Conservation (phyloP, 2,888 invertebrate species). For the Drosophila peninsularis region DNA sequence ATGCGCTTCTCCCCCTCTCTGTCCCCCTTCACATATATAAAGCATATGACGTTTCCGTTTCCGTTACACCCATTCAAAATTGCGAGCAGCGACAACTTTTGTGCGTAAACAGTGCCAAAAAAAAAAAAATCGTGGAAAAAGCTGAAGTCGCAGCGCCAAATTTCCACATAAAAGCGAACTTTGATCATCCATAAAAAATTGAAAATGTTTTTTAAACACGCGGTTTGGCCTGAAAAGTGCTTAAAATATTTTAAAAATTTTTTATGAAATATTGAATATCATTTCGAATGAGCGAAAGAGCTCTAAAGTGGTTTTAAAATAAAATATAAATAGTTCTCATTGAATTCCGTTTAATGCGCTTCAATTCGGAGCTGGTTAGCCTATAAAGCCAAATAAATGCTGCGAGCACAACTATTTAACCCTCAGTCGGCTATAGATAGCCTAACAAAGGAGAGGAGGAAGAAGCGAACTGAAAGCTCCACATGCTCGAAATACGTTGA, state of each 20-base stretch:
- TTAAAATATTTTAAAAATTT: background rate
- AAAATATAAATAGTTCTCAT: slow-evolving; percentile 1
- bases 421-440: slow-evolving; percentile 18
- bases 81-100: slow-evolving; percentile 54
- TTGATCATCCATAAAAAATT: slow-evolving; percentile 16
- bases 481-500: slow-evolving; percentile 62
- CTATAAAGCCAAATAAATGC: slow-evolving; percentile 18
- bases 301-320: background rate
- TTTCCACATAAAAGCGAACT: slow-evolving; percentile 15
- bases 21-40: slow-evolving; percentile 29
- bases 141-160: slow-evolving; percentile 1
- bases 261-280: background rate
- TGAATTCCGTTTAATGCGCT: slow-evolving; percentile 1
- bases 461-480: slow-evolving; percentile 38
- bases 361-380: slow-evolving; percentile 13
- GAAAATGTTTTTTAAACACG: slow-evolving; percentile 10
- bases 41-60: slow-evolving; percentile 72
- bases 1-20: slow-evolving; percentile 8
- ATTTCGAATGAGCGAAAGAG: background rate
- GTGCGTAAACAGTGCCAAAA: slow-evolving; percentile 47
- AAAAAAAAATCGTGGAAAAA: slow-evolving; percentile 12
- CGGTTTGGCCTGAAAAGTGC: background rate
- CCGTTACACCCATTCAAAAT: slow-evolving; percentile 62
- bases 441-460: slow-evolving; percentile 5
- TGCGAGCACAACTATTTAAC: slow-evolving; percentile 1